Percentiles rank a stretch among this genome's conserved stretches.
phyloP scores from a whole-genome alignment of 92 coral and sea anemone species.

The Epizoanthus stellaris region DNA sequence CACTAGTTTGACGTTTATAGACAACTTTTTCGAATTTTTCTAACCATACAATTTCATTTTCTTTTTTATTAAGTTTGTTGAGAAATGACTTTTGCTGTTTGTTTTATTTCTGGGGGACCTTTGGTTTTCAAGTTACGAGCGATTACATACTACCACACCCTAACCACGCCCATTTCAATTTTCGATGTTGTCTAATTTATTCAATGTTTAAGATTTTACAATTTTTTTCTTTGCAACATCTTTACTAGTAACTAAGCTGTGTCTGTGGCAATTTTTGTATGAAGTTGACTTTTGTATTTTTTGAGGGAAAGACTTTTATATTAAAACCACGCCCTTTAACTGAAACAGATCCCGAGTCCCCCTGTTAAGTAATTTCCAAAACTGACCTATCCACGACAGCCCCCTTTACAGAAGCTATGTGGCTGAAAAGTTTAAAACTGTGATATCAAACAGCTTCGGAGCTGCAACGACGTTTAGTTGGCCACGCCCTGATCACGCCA shows the following conservation, averaged over 20 bases:
- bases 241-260: neutral
- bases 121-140: constrained; percentile 12
- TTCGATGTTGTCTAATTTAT: neutral
- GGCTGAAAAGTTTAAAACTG: neutral
- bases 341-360: constrained; percentile 19
- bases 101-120: constrained; percentile 15
- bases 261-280: constrained; percentile 2
- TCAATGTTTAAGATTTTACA: neutral
- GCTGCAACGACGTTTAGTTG: constrained; percentile 20
- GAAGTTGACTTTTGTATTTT: too few relatives aligned
- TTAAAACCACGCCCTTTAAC: constrained; percentile 18
- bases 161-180: constrained; percentile 28
- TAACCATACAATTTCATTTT: neutral
- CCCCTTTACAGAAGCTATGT: constrained; percentile 7
- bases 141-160: constrained; percentile 13
- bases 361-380: constrained; percentile 17
- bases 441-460: constrained; percentile 6
- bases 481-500: constrained; percentile 25
- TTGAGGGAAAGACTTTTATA: neutral
- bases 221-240: neutral
- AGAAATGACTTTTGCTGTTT: neutral
- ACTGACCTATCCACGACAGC: constrained; percentile 12
- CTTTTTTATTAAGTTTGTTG: constrained; percentile 13
- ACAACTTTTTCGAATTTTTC: constrained; percentile 6
- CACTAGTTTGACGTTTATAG: neutral